Evolutionary conservation across 2,888 invertebrate genomes (phyloP).

Genomic region (Pteria penguin): DNA sequence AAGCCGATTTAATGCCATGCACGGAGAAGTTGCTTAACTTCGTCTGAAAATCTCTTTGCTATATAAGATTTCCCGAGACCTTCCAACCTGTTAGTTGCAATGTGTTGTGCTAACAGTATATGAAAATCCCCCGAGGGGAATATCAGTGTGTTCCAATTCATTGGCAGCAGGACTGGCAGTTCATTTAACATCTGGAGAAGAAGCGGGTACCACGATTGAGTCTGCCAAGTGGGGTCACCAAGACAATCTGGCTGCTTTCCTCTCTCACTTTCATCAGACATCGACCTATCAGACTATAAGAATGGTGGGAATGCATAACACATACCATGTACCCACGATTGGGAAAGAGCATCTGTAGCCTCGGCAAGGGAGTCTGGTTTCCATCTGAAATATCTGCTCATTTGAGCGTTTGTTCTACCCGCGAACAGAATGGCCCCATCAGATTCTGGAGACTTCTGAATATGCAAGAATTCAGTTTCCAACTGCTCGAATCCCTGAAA

Average conservation of each 20-base stretch:
- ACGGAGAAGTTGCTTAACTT: slow-evolving; percentile 13
- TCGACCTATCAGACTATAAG: too few relatives aligned
- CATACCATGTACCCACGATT: too few relatives aligned
- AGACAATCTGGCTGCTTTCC: too few relatives aligned
- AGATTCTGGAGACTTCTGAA: too few relatives aligned
- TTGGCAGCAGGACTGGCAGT: background rate
- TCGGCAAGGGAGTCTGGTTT: background rate
- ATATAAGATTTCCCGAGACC: slow-evolving; percentile 20
- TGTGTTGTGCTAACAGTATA: slow-evolving; percentile 14
- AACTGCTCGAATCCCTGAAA: too few relatives aligned
- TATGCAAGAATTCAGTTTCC: too few relatives aligned
- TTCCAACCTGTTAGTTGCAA: slow-evolving; percentile 24
- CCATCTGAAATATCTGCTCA: background rate
- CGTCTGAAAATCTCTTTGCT: slow-evolving; percentile 29
- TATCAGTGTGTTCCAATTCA: too few relatives aligned
- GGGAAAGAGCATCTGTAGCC: too few relatives aligned
- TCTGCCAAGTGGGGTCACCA: background rate
- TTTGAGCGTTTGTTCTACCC: background rate
- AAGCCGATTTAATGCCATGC: slow-evolving; percentile 15
- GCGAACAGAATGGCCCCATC: too few relatives aligned
- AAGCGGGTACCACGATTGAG: background rate
- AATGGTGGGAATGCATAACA: too few relatives aligned
- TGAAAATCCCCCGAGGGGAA: background rate
- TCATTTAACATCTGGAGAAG: background rate
- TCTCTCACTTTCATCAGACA: too few relatives aligned